Evolutionary conservation across 1,140 invertebrate species (phyloP), one percentile per base, ranked within the genome.

Genomic region (Coboldia fuscipes): DNA sequence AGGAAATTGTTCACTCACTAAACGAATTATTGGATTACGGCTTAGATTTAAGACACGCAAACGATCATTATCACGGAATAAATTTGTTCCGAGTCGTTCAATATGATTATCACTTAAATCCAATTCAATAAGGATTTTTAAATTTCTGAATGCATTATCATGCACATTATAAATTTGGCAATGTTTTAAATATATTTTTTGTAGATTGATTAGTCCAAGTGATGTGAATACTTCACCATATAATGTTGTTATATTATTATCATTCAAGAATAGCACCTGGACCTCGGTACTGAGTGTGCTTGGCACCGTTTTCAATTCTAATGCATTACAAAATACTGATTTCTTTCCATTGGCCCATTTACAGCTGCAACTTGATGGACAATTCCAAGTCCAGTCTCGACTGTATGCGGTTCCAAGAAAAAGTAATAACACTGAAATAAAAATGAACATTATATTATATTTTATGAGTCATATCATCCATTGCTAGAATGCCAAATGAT

Each of bases 271-370:
- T 28, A 90, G 61, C 14, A 86, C 79, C 58, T 89, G 83, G 44
- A 86, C 78, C 39, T 84, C 81, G 0, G 75, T 66, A 45, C 79
- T 77, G 38, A 89, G 61, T 2, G 61, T 62, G 12, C 63, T 64
- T 14, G 82, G 82, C 17, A 85, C 61, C 36, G 70, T 65, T 41
- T 76, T 71, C 34, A 83, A 66, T 33, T 75, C 72, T 17, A 75
- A 70, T 36, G 75, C 70, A 35, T 70, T 69, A 56, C 83, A 88
- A 18, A 79, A 60, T 19, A 81, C 83, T 2, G 79, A 82, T 46
- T 83, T 83, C 55, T 86, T 86, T 18, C 82, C 82, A 12, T 74
- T 78, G 12, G 75, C 75, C 83, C 84, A 89, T 57, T 82, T 85
- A 62, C 83, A 89, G 39, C 68, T 67, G 51, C 83, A 88, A 35